Evolutionary conservation across 37 sponge, comb jelly and placozoan species (phyloP).

Genomic region (Diacarnus erythraeanus): DNA sequence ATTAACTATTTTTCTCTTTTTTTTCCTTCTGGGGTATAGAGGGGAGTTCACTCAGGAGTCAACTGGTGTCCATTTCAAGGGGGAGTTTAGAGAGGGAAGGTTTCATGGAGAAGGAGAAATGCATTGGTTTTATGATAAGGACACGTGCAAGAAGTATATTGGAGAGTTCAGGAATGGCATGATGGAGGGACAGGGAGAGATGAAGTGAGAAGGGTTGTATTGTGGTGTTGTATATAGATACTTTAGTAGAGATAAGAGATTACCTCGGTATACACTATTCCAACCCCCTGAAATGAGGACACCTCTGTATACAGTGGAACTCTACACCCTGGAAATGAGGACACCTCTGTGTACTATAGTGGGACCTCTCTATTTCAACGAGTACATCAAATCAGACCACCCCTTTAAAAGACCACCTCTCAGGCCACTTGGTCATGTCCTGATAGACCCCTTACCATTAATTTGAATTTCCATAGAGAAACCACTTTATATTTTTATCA

Average conservation of each 20-base stretch:
- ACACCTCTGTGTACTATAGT: too few relatives aligned
- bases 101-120: constrained; percentile 71
- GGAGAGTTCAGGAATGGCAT: constrained; percentile 73
- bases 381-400: too few relatives aligned
- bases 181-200: constrained; percentile 77
- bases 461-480: too few relatives aligned
- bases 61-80: constrained; percentile 59
- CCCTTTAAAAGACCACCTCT: too few relatives aligned
- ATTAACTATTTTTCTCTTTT: not conserved
- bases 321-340: not conserved
- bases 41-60: constrained; percentile 62
- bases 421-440: too few relatives aligned
- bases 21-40: constrained; percentile 22
- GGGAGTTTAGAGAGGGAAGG: constrained; percentile 51
- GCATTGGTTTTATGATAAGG: constrained; percentile 65
- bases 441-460: too few relatives aligned
- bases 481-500: too few relatives aligned
- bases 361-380: too few relatives aligned
- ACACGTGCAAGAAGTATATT: constrained; percentile 66
- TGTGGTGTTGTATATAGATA: not conserved
- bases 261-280: too few relatives aligned
- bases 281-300: not conserved
- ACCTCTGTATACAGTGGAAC: not conserved
- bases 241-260: too few relatives aligned
- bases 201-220: constrained; percentile 62